A percentile compares a stretch with the other conserved stretches of the same genome.
phyloP scores from a whole-genome alignment of 2,797 vertebrate genomes.

The Chlorospingus flavigularis region DNA sequence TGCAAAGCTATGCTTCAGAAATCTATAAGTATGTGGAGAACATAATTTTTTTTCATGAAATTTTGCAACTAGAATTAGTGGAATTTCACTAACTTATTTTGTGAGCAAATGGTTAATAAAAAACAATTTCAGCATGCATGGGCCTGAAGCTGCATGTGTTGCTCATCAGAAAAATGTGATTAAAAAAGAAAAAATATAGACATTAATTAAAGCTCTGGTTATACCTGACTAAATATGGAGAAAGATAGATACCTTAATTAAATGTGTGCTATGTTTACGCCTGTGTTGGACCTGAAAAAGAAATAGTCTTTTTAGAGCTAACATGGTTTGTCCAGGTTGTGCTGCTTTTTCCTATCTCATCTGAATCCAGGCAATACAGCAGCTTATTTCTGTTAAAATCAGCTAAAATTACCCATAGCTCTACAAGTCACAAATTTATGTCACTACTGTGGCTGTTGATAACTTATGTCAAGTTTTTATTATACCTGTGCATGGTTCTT shows the following conservation, averaged over 20 bases:
- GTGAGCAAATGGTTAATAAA: neutral
- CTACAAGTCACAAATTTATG: neutral
- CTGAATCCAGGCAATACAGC: neutral
- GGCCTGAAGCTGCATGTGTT: neutral
- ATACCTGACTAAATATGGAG: neutral
- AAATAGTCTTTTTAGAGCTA: neutral
- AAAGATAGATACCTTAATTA: neutral
- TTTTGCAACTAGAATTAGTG: neutral
- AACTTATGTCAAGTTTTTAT: slow-evolving; percentile 9
- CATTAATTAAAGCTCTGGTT: neutral
- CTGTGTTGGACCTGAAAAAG: neutral
- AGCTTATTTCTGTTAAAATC: neutral
- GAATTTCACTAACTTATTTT: neutral
- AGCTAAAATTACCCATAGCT: neutral
- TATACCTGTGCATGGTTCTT: neutral
- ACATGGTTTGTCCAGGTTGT: neutral
- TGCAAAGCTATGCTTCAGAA: neutral
- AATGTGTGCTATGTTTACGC: neutral
- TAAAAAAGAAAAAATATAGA: neutral
- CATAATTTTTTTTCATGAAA: neutral
- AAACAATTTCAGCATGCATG: rapidly evolving
- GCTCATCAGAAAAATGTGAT: neutral
- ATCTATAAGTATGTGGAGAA: neutral
- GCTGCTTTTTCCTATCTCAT: neutral
- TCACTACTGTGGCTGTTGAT: neutral